Conservation (phyloP, 2,797 vertebrate species). For the Esox lucius region DNA sequence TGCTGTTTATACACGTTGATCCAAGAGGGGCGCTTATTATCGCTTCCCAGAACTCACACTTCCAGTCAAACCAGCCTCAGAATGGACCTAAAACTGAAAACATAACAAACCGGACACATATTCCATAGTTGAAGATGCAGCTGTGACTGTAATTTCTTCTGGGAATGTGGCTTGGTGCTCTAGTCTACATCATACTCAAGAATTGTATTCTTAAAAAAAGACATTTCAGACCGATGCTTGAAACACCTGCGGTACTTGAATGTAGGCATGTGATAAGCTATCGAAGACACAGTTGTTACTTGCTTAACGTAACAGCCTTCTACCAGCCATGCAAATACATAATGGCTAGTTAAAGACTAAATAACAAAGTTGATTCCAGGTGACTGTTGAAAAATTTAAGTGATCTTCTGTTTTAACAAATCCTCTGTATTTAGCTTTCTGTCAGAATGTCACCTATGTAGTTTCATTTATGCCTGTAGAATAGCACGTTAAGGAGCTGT, state of each 20-base stretch:
- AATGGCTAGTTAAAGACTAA: background rate
- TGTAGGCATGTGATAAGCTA: background rate
- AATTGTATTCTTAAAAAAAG: background rate
- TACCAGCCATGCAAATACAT: background rate
- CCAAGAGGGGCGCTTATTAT: conserved; percentile 72
- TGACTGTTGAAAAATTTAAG: background rate
- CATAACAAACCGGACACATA: conserved; percentile 58
- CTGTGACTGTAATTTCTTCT: conserved; percentile 61
- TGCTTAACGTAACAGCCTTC: background rate
- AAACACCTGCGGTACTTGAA: background rate
- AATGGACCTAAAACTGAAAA: conserved; percentile 11
- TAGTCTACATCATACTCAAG: conserved; percentile 46
- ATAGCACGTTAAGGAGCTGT: conserved; percentile 9
- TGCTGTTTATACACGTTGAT: conserved; percentile 73
- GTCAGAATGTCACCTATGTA: conserved; percentile 15
- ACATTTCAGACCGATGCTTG: background rate
- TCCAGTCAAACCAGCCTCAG: background rate
- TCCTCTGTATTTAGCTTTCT: background rate
- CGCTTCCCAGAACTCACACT: conserved; percentile 19
- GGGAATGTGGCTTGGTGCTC: conserved; percentile 60
- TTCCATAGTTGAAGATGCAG: conserved; percentile 53
- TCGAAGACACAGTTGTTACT: background rate
- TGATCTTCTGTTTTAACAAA: background rate
- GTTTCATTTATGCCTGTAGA: conserved; percentile 17
- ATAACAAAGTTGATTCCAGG: background rate